Percentiles rank a stretch among this genome's conserved stretches.
phyloP scores from a whole-genome alignment of 2,797 vertebrate genomes.

The Cheirogaleus major region DNA sequence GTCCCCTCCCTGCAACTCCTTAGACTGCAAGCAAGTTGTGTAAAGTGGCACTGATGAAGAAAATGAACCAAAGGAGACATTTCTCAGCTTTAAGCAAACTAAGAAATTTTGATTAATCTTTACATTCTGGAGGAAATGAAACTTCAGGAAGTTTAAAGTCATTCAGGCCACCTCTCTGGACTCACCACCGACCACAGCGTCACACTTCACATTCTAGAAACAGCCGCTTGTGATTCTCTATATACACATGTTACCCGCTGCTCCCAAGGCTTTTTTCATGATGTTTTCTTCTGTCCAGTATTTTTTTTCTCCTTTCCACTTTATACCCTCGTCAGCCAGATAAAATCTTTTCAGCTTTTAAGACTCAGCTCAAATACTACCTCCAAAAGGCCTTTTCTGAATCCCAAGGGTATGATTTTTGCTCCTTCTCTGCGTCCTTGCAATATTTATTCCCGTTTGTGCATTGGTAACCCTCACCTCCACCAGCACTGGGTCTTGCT shows the following conservation, averaged over 20 bases:
- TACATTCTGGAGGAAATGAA: constrained; percentile 22
- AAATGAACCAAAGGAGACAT: not conserved
- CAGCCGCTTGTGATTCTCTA: not conserved
- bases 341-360: not conserved
- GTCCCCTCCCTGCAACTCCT: not conserved
- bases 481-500: not conserved
- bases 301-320: not conserved
- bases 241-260: not conserved
- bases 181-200: fast-evolving
- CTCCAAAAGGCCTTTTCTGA: not conserved
- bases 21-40: not conserved
- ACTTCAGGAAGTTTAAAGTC: not conserved
- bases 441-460: not conserved
- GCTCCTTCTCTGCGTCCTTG: not conserved
- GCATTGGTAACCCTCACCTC: not conserved
- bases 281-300: not conserved
- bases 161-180: not conserved
- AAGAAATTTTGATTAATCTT: not conserved
- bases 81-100: not conserved
- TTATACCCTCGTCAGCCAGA: not conserved
- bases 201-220: not conserved
- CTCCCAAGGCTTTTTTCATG: not conserved
- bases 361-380: not conserved
- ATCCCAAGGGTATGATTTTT: not conserved
- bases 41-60: not conserved